Conservation (phyloP, 2,888 invertebrate genomes). For the Chalcis sispes region DNA sequence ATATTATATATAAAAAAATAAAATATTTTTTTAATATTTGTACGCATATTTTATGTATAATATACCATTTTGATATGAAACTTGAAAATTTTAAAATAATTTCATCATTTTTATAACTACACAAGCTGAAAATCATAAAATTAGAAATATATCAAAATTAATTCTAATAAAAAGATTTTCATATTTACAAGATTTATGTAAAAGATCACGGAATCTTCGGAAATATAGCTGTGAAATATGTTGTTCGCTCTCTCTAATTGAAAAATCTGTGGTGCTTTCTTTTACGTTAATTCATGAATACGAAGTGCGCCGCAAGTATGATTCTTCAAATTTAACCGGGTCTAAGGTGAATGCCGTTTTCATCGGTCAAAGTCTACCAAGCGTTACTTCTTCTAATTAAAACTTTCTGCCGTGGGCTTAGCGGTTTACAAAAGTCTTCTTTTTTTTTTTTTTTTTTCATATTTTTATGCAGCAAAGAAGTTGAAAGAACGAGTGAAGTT, state of each 20-base stretch:
- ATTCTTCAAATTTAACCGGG: constrained; percentile 49
- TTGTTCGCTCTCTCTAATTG: constrained; percentile 26
- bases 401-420: constrained; percentile 37
- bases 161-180: too few species aligned
- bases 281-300: constrained; percentile 17
- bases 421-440: constrained; percentile 31
- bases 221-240: not conserved
- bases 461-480: not conserved
- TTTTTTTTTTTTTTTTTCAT: not conserved
- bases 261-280: constrained; percentile 12
- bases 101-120: too few species aligned
- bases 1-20: too few species aligned
- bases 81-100: too few species aligned
- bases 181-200: too few species aligned
- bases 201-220: not conserved
- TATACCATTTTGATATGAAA: too few species aligned
- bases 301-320: constrained; percentile 4
- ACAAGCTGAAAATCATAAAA: too few species aligned
- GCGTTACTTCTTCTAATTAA: constrained; percentile 51
- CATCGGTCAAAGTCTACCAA: constrained; percentile 42
- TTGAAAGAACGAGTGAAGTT: constrained; percentile 1
- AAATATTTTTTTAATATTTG: too few species aligned
- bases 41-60: too few species aligned
- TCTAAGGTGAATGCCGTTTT: constrained; percentile 27
- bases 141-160: too few species aligned